Evolutionary conservation across 2,113 vertebrate species (phyloP).

Genomic region (Gambusia holbrooki): DNA sequence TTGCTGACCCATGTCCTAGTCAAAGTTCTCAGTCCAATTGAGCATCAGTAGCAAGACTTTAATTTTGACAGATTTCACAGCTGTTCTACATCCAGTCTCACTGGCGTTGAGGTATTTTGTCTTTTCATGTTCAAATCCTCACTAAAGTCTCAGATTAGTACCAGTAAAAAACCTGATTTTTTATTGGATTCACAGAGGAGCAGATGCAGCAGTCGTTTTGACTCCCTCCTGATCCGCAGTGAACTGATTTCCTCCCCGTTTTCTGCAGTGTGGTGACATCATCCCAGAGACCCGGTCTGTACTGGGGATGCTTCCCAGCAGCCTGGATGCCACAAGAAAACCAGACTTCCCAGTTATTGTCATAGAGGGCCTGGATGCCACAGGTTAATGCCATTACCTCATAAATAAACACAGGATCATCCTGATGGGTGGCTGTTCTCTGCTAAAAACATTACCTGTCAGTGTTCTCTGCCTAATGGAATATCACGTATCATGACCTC

Average conservation of each 20-base stretch:
- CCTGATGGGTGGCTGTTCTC: constrained; percentile 53
- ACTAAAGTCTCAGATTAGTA: background rate
- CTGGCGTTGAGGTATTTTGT: too few relatives aligned
- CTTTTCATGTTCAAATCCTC: too few relatives aligned
- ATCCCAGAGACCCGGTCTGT: constrained; percentile 86
- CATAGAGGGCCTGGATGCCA: constrained; percentile 94
- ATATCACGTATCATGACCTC: constrained; percentile 69
- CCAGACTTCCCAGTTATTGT: constrained; percentile 86
- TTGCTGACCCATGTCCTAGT: too few relatives aligned
- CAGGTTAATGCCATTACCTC: constrained; percentile 82
- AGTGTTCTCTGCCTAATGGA: constrained; percentile 56
- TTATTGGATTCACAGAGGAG: background rate
- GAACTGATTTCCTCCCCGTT: constrained; percentile 41
- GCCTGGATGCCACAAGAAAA: constrained; percentile 63
- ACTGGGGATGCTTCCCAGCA: constrained; percentile 78
- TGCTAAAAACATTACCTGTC: constrained; percentile 67
- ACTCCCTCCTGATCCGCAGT: constrained; percentile 40
- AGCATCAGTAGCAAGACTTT: too few relatives aligned
- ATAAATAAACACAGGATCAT: constrained; percentile 57
- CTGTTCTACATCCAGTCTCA: too few relatives aligned
- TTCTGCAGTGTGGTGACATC: constrained; percentile 81
- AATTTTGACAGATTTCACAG: too few relatives aligned
- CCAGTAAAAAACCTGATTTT: background rate
- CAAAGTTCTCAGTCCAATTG: too few relatives aligned
- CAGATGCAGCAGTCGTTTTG: background rate